Conservation (phyloP, 2,888 invertebrate species). For the Ornithoptera alexandrae region DNA sequence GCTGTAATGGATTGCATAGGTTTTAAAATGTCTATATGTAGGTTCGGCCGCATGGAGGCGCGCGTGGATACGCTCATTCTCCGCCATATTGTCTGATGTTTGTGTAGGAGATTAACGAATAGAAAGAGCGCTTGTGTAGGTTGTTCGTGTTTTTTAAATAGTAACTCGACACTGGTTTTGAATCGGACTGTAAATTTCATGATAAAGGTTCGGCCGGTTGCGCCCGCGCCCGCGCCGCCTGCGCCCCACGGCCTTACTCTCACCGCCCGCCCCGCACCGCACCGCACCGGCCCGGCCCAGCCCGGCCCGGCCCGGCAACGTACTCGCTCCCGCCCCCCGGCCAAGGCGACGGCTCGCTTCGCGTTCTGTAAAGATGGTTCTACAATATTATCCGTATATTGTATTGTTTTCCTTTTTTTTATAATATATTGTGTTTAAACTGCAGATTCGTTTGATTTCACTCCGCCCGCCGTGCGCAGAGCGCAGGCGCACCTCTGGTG, state of each 20-base stretch:
- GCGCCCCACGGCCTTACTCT: neutral
- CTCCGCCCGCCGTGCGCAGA: too few species aligned
- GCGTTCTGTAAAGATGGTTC: conserved; percentile 67
- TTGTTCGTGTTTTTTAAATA: too few species aligned
- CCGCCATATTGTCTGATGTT: too few species aligned
- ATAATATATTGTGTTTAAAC: conserved; percentile 80
- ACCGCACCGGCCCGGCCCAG: conserved; percentile 3
- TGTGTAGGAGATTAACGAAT: too few species aligned
- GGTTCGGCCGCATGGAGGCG: neutral
- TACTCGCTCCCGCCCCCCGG: too few species aligned
- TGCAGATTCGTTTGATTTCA: conserved; percentile 47
- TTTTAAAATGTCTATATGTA: too few species aligned
- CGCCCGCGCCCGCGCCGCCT: conserved; percentile 25
- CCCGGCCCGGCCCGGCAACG: too few species aligned
- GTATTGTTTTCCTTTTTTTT: conserved; percentile 74
- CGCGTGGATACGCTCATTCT: neutral
- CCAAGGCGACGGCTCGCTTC: conserved; percentile 26
- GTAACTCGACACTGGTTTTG: too few species aligned
- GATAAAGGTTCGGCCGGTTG: neutral
- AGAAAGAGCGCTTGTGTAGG: too few species aligned
- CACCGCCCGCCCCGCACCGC: neutral
- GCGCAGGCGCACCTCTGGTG: too few species aligned
- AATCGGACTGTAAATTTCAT: neutral
- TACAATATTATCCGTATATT: conserved; percentile 77
- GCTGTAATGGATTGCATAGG: conserved; percentile 33